Evolutionary conservation across 2,113 vertebrate species (phyloP).

Genomic region (Xyrauchen texanus): DNA sequence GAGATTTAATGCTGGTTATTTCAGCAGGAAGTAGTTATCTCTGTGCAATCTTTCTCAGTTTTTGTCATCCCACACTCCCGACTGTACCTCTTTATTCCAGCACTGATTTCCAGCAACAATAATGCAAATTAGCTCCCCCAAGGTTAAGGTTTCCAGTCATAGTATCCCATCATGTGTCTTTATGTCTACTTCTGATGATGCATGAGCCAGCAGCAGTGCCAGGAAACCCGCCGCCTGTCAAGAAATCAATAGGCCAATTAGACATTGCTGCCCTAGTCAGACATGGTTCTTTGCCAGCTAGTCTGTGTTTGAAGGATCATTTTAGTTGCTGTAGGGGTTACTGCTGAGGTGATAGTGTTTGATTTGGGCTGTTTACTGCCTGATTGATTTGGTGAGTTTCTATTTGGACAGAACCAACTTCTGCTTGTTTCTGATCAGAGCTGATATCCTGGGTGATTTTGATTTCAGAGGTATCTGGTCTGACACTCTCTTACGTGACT

Average conservation of each 20-base stretch:
- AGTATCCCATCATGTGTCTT: conserved; percentile 2
- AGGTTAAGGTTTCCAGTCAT: not conserved
- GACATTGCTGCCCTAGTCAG: conserved; percentile 10
- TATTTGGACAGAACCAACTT: not conserved
- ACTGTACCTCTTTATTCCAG: too few relatives aligned
- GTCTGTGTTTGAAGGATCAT: not conserved
- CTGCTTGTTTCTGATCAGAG: not conserved
- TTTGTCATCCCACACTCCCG: not conserved
- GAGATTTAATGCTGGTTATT: not conserved
- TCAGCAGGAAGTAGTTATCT: not conserved
- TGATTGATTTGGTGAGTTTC: not conserved
- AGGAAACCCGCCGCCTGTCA: not conserved
- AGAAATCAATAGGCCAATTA: conserved; percentile 46
- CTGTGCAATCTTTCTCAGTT: not conserved
- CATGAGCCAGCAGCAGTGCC: conserved; percentile 1
- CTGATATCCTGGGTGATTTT: conserved; percentile 2
- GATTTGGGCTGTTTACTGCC: conserved; percentile 14
- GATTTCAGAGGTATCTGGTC: not conserved
- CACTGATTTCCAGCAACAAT: too few relatives aligned
- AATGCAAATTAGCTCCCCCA: not conserved
- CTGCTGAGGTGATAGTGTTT: conserved; percentile 17
- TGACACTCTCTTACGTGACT: not conserved
- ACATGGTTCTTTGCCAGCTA: conserved; percentile 35
- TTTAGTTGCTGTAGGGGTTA: not conserved
- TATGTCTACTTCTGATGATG: conserved; percentile 33